Evolutionary conservation across 2,888 invertebrate genomes (phyloP).

Genomic region (Coenonympha arcania): DNA sequence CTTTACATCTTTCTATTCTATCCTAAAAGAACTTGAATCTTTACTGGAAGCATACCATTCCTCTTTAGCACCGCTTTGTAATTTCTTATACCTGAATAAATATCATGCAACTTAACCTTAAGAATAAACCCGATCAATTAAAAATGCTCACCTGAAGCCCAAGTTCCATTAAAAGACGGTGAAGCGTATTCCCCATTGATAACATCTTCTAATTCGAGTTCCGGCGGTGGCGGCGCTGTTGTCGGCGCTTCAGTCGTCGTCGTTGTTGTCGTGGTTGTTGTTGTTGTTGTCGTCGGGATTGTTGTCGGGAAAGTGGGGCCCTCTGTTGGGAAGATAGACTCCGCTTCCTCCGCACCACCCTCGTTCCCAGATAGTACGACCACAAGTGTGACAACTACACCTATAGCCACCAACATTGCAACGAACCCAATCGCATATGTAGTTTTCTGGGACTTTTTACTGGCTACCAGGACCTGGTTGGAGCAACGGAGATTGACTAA

Average conservation of each 20-base stretch:
- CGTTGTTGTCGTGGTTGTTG: conserved; percentile 20
- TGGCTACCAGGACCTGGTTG: conserved; percentile 76
- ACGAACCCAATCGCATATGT: conserved; percentile 73
- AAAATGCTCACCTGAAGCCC: conserved; percentile 81
- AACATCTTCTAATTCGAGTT: conserved; percentile 79
- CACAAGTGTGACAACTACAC: conserved; percentile 75
- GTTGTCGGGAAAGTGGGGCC: conserved; percentile 30
- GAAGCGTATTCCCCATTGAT: conserved; percentile 79
- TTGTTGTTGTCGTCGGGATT: conserved; percentile 29
- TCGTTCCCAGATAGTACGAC: conserved; percentile 69
- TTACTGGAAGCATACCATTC: too few species aligned
- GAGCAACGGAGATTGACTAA: background rate
- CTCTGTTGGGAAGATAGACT: conserved; percentile 44
- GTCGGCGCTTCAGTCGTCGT: conserved; percentile 27
- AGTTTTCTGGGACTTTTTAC: conserved; percentile 70
- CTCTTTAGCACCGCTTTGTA: too few species aligned
- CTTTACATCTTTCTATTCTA: too few species aligned
- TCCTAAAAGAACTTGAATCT: too few species aligned
- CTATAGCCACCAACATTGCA: conserved; percentile 72
- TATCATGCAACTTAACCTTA: too few species aligned
- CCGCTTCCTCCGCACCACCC: conserved; percentile 36
- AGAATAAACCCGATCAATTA: too few species aligned
- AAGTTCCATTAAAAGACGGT: conserved; percentile 83
- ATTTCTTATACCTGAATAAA: too few species aligned
- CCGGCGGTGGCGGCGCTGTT: conserved; percentile 30